Evolutionary conservation across 1,140 invertebrate species (phyloP), one percentile per base, ranked within the genome.

Genomic region (Drosophila gunungcola): DNA sequence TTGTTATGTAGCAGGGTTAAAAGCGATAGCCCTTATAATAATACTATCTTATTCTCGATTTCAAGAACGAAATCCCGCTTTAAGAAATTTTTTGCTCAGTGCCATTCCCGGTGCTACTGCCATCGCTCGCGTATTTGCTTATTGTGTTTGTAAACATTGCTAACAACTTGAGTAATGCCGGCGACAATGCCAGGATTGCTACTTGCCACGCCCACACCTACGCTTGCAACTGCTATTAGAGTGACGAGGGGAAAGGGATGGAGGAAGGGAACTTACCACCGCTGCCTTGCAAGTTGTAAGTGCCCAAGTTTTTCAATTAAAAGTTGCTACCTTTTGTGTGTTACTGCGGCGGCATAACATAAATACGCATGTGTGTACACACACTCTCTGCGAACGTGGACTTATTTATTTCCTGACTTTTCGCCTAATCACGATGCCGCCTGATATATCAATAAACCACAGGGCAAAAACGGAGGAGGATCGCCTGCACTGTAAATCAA

Each of bases 231-330:
- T 73, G 76, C 75, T 86, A 86, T 83, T 86, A 88, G 73, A 58
- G 52, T 4, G 48, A 25, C 12, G 16, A 29, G 12, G 27, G 27
- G 27, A 12, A 55, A 10, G 54, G 13, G 55, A 9, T 43, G 58
- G 65, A n/a, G n/a, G n/a, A n/a, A 21, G 48, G 29, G 68, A 36
- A 21, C 3, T 25, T 13, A 27, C 29, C 36, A 34, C 46, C 49
- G 42, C 32, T 64, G 83, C 63, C 76, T 57, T 54, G 83, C 83
- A 88, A 89, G 76, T 88, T 88, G 84, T 89, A 88, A 88, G 83
- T 89, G 84, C 83, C 82, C 83, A 88, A 88, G 84, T 88, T 88
- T 88, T 88, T 88, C 84, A 88, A 88, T 89, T 88, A 89, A 89
- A 88, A 88, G 85, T 89, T 88, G 84, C 85, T 80, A 89, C 84